Evolutionary conservation across 1,140 invertebrate genomes (phyloP).

Genomic region (Atta colombica): DNA sequence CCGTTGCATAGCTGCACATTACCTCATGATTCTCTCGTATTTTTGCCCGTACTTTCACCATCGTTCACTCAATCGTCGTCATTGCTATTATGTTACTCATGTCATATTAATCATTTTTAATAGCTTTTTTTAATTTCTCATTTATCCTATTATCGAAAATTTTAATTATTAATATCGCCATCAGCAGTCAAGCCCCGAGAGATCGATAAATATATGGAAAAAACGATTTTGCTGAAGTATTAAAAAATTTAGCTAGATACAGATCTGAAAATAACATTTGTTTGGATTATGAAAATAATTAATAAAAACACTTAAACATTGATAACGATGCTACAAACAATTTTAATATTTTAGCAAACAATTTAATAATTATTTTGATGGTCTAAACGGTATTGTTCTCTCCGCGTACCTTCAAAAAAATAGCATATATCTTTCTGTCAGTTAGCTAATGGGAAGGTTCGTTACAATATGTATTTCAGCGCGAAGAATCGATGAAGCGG

Average conservation of each 20-base stretch:
- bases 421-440: neutral
- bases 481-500: conserved; percentile 96
- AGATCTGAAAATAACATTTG: too few species aligned
- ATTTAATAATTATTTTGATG: too few species aligned
- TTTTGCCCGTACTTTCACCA: conserved; percentile 75
- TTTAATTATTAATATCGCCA: neutral
- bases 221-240: too few species aligned
- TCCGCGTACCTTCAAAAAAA: neutral
- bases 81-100: conserved; percentile 21
- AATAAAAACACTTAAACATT: too few species aligned
- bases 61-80: conserved; percentile 41
- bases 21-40: conserved; percentile 45
- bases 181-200: too few species aligned
- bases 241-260: too few species aligned
- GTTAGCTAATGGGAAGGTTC: neutral
- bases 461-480: conserved; percentile 82
- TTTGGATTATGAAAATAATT: too few species aligned
- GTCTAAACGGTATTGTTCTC: too few species aligned
- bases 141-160: neutral
- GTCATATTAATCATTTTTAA: neutral
- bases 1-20: conserved; percentile 48
- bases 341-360: too few species aligned
- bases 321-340: too few species aligned
- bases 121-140: neutral
- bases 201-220: too few species aligned